These are phyloP conservation scores for Rhabdornis inornatus DNA, from an alignment of 2,113 vertebrate genomes.

Conservation along the genomic window DNA sequence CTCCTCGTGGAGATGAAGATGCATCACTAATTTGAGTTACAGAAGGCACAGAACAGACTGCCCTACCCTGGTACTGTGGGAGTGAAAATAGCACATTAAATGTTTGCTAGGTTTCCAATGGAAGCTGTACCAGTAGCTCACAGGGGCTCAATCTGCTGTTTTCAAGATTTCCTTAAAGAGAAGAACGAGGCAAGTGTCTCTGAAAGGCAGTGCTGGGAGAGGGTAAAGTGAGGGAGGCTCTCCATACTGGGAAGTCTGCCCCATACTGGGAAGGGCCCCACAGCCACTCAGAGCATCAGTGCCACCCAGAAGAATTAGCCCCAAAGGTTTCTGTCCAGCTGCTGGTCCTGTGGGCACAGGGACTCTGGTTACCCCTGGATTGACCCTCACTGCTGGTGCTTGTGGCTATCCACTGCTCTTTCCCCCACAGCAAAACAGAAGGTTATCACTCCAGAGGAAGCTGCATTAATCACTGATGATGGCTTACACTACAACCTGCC, in stretches of 20 bases:
- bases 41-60: background rate
- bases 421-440: background rate
- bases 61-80: background rate
- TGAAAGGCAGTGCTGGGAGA: background rate
- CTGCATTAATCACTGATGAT: background rate
- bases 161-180: background rate
- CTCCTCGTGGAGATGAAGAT: background rate
- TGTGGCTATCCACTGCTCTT: background rate
- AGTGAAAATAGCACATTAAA: background rate
- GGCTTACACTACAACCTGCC: background rate
- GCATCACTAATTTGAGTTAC: background rate
- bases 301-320: background rate
- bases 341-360: rapidly evolving
- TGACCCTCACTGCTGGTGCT: rapidly evolving
- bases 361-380: background rate
- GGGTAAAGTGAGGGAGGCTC: rapidly evolving
- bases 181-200: background rate
- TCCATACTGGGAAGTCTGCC: background rate
- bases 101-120: background rate
- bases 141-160: background rate
- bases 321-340: background rate
- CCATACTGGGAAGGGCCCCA: background rate
- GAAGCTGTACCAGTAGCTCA: background rate
- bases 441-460: background rate
- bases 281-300: background rate